Base-by-base conservation (phyloP, 2,888 invertebrate species). In the Calameuta idolon region DNA sequence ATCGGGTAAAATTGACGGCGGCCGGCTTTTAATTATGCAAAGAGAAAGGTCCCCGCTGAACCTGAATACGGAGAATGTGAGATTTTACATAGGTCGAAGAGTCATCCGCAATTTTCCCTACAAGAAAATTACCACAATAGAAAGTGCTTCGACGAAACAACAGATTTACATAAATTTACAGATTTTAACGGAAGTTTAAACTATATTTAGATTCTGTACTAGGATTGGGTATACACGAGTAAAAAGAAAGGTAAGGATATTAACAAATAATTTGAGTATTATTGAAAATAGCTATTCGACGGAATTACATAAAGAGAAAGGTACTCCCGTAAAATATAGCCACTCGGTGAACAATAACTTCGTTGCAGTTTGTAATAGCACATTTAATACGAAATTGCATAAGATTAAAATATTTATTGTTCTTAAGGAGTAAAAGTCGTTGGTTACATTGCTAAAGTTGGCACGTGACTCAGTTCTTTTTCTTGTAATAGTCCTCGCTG, bases 401-500 rank as follows among this genome's bases (percentile, higher is more conserved):
- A 86, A 88, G 79, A 83, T 78, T 85, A 87, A 85, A 84, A 77
- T 76, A 82, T 88, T 87, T 88, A 88, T 88, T 88, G 82, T 86
- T 84, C 84, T 82, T 87, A 87, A 74, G 73, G 79, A 34, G 80
- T 85, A 87, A 86, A 83, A 77, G 71, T 71, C 34, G 34, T 33
- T 34, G 33, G 71, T 71, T 71, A 71, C 71, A 71, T 71, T 34
- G 31, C 71, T 76, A 69, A 31, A 23, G 55, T 76, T 79, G 76
- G 73, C 73, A 79, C 79, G 74, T 77, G 68, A 69, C 74, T 74
- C 73, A 73, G 83, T 92, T 91, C 83, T 93, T 93, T 81, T 93
- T 94, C 83, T 94, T 94, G 91, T 94, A 95, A 92, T 93, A 95
- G 89, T 95, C 94, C 93, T 95, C 95, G 90, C 95, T 95, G 93